These are phyloP conservation scores for Eospalax fontanierii DNA, from an alignment of 2,797 vertebrate species.

Conservation along the genomic window DNA sequence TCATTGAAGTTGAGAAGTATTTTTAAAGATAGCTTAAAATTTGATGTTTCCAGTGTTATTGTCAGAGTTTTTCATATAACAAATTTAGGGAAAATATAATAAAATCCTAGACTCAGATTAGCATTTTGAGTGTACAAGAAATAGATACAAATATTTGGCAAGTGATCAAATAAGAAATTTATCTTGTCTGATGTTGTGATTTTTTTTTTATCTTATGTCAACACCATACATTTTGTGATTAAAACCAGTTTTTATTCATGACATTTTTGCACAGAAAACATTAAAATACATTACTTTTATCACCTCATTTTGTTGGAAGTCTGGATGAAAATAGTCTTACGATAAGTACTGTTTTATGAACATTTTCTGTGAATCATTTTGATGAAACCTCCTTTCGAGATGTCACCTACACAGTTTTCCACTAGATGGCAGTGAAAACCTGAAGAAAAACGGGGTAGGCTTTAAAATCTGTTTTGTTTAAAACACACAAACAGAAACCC, in stretches of 20 bases:
- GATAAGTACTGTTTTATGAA: constrained; percentile 34
- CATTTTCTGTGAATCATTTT: constrained; percentile 9
- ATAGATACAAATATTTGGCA: constrained; percentile 52
- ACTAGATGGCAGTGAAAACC: constrained; percentile 81
- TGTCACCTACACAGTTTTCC: constrained; percentile 50
- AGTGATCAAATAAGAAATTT: constrained; percentile 25
- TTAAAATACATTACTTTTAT: constrained; percentile 44
- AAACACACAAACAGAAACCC: constrained; percentile 62
- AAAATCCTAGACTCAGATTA: neutral
- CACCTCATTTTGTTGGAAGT: neutral
- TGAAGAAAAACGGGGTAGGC: neutral
- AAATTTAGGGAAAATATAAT: constrained; percentile 48
- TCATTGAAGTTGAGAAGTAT: neutral
- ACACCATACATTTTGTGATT: constrained; percentile 48
- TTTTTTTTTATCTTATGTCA: no score
- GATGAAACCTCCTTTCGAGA: neutral
- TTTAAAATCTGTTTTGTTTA: constrained; percentile 70
- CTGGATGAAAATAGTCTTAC: constrained; percentile 54
- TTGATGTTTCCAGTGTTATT: constrained; percentile 23
- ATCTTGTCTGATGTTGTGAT: neutral
- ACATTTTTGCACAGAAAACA: constrained; percentile 1
- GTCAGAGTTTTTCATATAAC: constrained; percentile 33
- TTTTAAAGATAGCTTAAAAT: constrained; percentile 46
- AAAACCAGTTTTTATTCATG: constrained; percentile 50
- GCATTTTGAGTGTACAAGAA: constrained; percentile 32